Evolutionary conservation across 2,113 vertebrate genomes (phyloP), one percentile per base, ranked within the genome.

Genomic region (Archocentrus centrarchus): DNA sequence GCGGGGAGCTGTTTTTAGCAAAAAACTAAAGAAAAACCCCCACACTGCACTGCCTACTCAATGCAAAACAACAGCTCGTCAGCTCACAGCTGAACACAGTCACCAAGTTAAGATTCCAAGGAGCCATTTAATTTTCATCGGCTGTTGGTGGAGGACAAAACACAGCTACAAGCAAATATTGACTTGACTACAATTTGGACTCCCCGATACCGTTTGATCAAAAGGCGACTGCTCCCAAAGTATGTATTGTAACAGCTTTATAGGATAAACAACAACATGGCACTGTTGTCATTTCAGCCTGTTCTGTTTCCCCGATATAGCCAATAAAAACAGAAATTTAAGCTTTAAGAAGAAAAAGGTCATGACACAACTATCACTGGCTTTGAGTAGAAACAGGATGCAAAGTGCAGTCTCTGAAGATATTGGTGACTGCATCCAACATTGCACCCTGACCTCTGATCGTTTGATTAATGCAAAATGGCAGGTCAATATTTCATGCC

Each of bases 61-160:
- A 39, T 22, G 68, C 41, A 79, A 58, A 64, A 2, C 47, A 35
- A 37, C 7, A 59, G 15, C 64, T 60, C 50, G 47, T 17, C 50
- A 60, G 37, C 39, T 59, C 30, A 68, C 9, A 50, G 57, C 50
- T 66, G 5, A 84, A 81, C 57, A 55, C 14, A 24, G 11, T 70
- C 24, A 77, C 14, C 9, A 57, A 70, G 75, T 50, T 76, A 66
- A 77, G 61, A 80, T 66, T 64, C 18, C 53, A 57, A 66, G 0
- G 35, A 84, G 14, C 7, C n/a, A 53, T 47, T 39, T 58, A 35
- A 81, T 35, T 76, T 59, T 60, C 59, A 15, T 68, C 15, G 68
- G 55, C 37, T 79, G 27, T 14, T 76, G 66, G 37, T 11, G 57
- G 68, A 70, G 20, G 39, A 77, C 80, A 59, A 80, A 89, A 79